Base-by-base conservation (phyloP, 2,113 vertebrate species). In the Campylorhamphus procurvoides region DNA sequence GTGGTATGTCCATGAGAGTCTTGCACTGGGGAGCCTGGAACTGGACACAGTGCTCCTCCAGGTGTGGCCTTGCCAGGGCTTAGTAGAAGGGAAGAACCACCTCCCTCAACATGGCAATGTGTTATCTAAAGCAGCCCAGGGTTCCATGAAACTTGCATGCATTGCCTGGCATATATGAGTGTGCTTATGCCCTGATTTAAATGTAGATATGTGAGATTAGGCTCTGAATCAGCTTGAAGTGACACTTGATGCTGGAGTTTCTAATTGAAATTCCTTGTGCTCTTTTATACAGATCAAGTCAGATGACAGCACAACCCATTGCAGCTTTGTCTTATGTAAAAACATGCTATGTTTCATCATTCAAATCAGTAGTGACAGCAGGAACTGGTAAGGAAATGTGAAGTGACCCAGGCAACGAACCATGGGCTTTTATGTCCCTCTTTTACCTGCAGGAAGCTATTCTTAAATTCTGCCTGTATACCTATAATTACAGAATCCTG, bases 141-240 rank as follows among this genome's bases (percentile, higher is more conserved):
- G 17, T 64, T 14, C 37, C 25, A 2, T 44, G 44, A 44, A 73
- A 15, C 3, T 6, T 24, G 39, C 0, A 0, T 40, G 40, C 23
- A 42, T 90, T 95, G 40, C 72, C 28, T 84, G 10, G 55, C 29
- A 37, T 47, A 22, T 42, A 5, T 5, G 33, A 33, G 18, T 39
- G 18, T 69, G 7, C 23, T 67, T 71, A 18, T 25, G 29, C 55
- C 35, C 71, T 55, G 55, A 74, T 72, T 78, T 84, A 84, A 47
- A 81, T 58, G 63, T 88, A 82, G 67, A 59, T 89, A 24, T 86
- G 86, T 81, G 72, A 94, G 60, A 84, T 94, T 44, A 74, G 59
- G 83, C 79, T 86, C 76, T 95, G 94, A 90, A 88, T 93, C 89
- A 92, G 56, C 72, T 95, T 92, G 79, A 92, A 93, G 67, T 94